Evolutionary conservation across 2,113 vertebrate species (phyloP).

Genomic region (Melanotaenia duboulayi): DNA sequence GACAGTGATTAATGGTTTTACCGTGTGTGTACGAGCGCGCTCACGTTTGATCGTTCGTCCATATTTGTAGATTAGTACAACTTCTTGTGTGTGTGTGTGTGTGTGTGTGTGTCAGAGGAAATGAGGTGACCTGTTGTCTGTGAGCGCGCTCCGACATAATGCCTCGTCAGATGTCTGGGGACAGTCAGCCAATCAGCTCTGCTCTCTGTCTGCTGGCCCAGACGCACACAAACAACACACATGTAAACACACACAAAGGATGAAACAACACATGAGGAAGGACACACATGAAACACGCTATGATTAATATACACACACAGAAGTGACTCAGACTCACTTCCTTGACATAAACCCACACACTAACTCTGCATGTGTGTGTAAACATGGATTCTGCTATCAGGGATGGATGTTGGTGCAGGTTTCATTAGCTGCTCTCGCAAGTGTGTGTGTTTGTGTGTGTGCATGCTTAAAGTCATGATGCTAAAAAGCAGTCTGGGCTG

Average conservation of each 20-base stretch:
- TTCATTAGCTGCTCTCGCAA: slow-evolving; percentile 75
- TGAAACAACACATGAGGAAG: slow-evolving; percentile 21
- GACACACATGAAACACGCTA: slow-evolving; percentile 11
- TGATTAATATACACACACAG: slow-evolving; percentile 33
- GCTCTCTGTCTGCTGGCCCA: slow-evolving; percentile 47
- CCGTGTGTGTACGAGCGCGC: not conserved
- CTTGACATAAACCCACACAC: slow-evolving; percentile 44
- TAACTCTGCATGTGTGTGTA: slow-evolving; percentile 5
- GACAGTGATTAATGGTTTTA: slow-evolving; percentile 51
- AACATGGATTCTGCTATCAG: slow-evolving; percentile 86
- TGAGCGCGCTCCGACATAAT: slow-evolving; percentile 63
- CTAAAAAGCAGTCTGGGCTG: not conserved
- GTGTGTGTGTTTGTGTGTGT: slow-evolving; percentile 36
- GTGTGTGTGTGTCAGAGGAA: slow-evolving; percentile 39
- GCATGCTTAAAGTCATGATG: not conserved
- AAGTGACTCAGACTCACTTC: slow-evolving; percentile 48
- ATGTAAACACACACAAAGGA: not conserved
- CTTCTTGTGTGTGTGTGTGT: slow-evolving; percentile 1
- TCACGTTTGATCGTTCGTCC: not conserved
- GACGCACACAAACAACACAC: slow-evolving; percentile 12
- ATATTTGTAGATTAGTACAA: too few species aligned
- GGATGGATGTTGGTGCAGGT: slow-evolving; percentile 80
- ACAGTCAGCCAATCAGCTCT: slow-evolving; percentile 54
- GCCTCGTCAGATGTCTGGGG: slow-evolving; percentile 69
- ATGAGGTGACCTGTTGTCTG: slow-evolving; percentile 62